Conservation (phyloP, 1,140 invertebrate species). For the Propsilocerus akamusi region DNA sequence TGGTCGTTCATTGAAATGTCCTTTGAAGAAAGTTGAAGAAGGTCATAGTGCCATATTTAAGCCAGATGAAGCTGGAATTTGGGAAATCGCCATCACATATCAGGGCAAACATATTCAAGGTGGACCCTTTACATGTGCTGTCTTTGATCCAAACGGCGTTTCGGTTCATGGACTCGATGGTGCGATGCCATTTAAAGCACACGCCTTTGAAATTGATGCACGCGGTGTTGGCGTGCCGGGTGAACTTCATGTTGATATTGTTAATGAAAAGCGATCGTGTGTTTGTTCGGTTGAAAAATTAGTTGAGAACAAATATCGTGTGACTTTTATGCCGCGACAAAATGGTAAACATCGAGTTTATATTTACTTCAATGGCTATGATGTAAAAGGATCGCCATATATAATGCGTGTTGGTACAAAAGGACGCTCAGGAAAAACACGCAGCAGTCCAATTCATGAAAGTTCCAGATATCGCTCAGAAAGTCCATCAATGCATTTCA, state of each 20-base stretch:
- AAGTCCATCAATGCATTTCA: conserved; percentile 24
- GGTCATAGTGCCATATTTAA: conserved; percentile 87
- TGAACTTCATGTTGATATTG: conserved; percentile 74
- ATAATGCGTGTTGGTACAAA: conserved; percentile 57
- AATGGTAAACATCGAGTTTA: conserved; percentile 82
- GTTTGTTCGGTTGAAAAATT: conserved; percentile 70
- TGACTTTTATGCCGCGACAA: conserved; percentile 75
- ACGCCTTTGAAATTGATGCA: conserved; percentile 65
- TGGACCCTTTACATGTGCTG: conserved; percentile 91
- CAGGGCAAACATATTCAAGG: conserved; percentile 91
- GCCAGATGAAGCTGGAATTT: conserved; percentile 90
- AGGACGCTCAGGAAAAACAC: conserved; percentile 29
- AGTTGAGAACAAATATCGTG: conserved; percentile 60
- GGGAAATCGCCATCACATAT: conserved; percentile 90
- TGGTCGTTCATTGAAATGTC: conserved; percentile 53
- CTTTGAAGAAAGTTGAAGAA: conserved; percentile 55
- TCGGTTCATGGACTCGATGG: conserved; percentile 56
- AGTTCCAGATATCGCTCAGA: conserved; percentile 20
- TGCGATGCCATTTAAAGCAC: conserved; percentile 53
- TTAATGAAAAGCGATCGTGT: conserved; percentile 63
- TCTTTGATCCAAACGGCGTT: conserved; percentile 86
- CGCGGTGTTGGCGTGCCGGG: conserved; percentile 71
- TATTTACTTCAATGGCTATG: conserved; percentile 87
- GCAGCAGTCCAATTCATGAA: conserved; percentile 21
- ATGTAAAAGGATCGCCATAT: conserved; percentile 80